Evolutionary conservation across 2,797 vertebrate genomes (phyloP).

Genomic region (Chromobotia macracanthus): DNA sequence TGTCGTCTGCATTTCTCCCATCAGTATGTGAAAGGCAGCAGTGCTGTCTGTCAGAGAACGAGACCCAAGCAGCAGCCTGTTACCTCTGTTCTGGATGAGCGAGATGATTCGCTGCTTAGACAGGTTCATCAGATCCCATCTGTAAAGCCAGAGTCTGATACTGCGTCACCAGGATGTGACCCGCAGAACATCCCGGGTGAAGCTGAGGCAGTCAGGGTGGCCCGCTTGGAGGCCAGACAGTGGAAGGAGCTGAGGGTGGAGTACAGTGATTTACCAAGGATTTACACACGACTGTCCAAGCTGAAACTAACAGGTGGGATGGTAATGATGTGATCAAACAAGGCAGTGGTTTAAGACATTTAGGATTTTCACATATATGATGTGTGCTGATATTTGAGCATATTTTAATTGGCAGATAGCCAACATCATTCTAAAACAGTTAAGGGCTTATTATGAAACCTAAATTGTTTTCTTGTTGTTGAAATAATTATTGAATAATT

Average conservation of each 20-base stretch:
- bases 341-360: too few relatives aligned
- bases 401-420: too few relatives aligned
- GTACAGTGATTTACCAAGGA: conserved; percentile 79
- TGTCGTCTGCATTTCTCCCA: conserved; percentile 1
- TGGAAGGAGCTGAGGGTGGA: conserved; percentile 88
- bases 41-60: conserved; percentile 79
- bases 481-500: too few relatives aligned
- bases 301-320: conserved; percentile 91
- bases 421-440: too few relatives aligned
- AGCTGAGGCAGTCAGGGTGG: conserved; percentile 61
- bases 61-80: conserved; percentile 76
- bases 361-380: too few relatives aligned
- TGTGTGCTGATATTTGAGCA: too few relatives aligned
- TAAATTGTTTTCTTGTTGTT: too few relatives aligned
- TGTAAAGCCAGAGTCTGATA: conserved; percentile 40
- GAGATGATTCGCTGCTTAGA: conserved; percentile 71
- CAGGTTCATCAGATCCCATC: conserved; percentile 77
- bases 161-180: conserved; percentile 15
- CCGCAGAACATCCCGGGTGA: conserved; percentile 63
- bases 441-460: too few relatives aligned
- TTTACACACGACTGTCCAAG: conserved; percentile 90
- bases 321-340: too few relatives aligned
- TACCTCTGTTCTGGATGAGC: conserved; percentile 72
- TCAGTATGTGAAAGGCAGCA: conserved; percentile 85
- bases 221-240: conserved; percentile 77